These are phyloP conservation scores for Tuta absoluta DNA, from an alignment of 2,888 invertebrate genomes.

Conservation along the genomic window DNA sequence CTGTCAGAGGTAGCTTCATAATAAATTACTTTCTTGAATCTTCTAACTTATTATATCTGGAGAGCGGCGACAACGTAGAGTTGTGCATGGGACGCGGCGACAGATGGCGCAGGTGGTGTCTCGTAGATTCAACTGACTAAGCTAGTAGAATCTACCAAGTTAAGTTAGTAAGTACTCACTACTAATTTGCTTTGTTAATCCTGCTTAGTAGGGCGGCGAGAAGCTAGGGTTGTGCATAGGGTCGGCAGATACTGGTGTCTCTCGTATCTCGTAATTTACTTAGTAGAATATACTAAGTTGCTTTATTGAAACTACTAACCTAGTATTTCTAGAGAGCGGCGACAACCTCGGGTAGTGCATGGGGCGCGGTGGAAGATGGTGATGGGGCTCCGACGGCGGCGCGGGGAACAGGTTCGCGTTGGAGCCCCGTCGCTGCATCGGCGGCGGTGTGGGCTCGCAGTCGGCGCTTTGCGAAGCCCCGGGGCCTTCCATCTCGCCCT, in stretches of 20 bases:
- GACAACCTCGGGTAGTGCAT: conserved; percentile 87
- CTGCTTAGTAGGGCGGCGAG: too few species aligned
- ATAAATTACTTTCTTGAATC: too few species aligned
- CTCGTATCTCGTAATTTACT: neutral
- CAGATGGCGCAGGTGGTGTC: conserved; percentile 48
- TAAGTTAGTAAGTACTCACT: too few species aligned
- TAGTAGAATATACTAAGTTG: neutral
- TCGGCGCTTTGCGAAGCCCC: conserved; percentile 95
- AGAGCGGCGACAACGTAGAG: conserved; percentile 89
- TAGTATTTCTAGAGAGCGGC: conserved; percentile 78
- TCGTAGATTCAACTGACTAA: too few species aligned
- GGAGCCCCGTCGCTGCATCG: conserved; percentile 90
- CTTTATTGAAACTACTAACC: conserved; percentile 5
- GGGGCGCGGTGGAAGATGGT: conserved; percentile 72
- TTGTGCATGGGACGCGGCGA: conserved; percentile 80
- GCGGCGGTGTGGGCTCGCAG: conserved; percentile 95
- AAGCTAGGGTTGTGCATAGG: too few species aligned
- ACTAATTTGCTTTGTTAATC: too few species aligned
- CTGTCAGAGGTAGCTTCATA: too few species aligned
- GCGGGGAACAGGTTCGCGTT: conserved; percentile 91
- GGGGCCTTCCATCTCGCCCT: conserved; percentile 93
- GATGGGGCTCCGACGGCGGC: conserved; percentile 83
- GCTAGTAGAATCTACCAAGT: too few species aligned
- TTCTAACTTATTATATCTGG: conserved; percentile 12
- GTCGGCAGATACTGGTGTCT: too few species aligned